Conservation (phyloP, 2,888 invertebrate genomes). For the Atherix ibis region DNA sequence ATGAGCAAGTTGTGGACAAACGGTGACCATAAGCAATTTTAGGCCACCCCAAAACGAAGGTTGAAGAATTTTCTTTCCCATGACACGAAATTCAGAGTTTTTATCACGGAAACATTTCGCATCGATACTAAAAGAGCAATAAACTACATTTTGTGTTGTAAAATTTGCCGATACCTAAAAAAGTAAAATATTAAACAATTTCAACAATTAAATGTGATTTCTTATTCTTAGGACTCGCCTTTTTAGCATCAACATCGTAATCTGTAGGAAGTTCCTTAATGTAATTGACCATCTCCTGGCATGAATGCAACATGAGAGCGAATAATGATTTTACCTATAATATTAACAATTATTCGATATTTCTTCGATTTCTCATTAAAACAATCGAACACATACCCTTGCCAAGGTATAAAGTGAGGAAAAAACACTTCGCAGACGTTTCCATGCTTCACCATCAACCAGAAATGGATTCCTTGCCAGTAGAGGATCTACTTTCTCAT, state of each 20-base stretch:
- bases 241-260: no score
- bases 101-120: conserved; percentile 5
- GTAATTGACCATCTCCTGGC: no score
- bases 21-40: conserved; percentile 1
- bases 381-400: no score
- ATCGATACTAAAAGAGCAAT: conserved; percentile 6
- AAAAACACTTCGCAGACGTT: not conserved
- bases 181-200: not conserved
- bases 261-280: no score
- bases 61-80: conserved; percentile 4
- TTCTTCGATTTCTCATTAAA: no score
- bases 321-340: no score
- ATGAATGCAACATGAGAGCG: no score
- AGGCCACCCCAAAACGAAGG: conserved; percentile 2
- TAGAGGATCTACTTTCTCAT: conserved; percentile 3
- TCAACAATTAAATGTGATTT: no score
- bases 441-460: conserved; percentile 1
- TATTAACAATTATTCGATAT: no score
- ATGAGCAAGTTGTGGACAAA: no score
- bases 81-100: conserved; percentile 4
- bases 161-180: conserved; percentile 2
- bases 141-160: conserved; percentile 6
- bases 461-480: conserved; percentile 3
- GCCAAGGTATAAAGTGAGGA: not conserved
- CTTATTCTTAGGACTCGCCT: no score